Conservation (phyloP, 2,888 invertebrate genomes). For the Rhagonycha fulva region DNA sequence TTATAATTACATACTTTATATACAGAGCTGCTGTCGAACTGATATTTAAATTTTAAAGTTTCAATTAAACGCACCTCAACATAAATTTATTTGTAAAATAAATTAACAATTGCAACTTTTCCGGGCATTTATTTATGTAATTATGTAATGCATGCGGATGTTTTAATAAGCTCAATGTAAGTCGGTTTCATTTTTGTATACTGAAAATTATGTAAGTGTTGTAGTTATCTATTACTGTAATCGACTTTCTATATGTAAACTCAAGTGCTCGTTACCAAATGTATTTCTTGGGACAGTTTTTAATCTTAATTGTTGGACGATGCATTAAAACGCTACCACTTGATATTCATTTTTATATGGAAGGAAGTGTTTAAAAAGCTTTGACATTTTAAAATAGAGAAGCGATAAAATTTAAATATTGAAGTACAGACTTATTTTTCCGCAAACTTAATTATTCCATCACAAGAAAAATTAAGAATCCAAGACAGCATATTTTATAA, state of each 20-base stretch:
- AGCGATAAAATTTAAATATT: not conserved
- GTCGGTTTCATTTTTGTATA: not conserved
- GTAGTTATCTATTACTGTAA: not conserved
- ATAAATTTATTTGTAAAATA: not conserved
- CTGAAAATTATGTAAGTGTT: not conserved
- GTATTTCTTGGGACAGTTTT: not conserved
- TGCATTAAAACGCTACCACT: not conserved
- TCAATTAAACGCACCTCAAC: not conserved
- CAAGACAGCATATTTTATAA: no score
- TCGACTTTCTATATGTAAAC: not conserved
- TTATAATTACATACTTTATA: not conserved
- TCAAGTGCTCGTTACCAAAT: not conserved
- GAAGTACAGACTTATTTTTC: not conserved
- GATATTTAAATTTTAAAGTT: not conserved
- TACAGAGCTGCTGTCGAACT: not conserved
- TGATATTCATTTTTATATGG: not conserved
- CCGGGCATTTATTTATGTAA: not conserved
- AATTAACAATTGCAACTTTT: not conserved
- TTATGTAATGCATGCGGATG: not conserved
- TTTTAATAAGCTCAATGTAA: not conserved
- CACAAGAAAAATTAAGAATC: not conserved
- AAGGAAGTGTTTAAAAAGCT: not conserved
- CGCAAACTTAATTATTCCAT: not conserved
- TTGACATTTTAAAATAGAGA: not conserved
- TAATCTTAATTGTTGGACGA: not conserved